These are phyloP conservation scores for Danio tinwini DNA, from an alignment of 2,797 vertebrate genomes.

Conservation along the genomic window DNA sequence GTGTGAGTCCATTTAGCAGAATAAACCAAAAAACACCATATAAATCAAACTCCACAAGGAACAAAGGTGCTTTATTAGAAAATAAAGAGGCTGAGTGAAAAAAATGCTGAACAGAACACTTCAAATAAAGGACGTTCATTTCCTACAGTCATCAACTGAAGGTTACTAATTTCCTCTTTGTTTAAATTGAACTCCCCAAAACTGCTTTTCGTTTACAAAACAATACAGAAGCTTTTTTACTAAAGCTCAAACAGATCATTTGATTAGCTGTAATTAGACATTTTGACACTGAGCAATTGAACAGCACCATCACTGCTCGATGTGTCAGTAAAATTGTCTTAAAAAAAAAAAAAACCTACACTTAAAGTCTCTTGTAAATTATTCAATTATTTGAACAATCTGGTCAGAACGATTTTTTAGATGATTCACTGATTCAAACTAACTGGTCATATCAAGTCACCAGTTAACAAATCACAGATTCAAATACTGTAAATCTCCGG, in stretches of 20 bases:
- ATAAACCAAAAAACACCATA: constrained; percentile 6
- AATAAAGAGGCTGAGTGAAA: background rate
- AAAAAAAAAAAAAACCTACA: too few species aligned
- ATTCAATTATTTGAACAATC: too few species aligned
- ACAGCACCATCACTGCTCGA: too few species aligned
- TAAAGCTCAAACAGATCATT: background rate
- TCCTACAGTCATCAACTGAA: background rate
- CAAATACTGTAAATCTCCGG: too few species aligned
- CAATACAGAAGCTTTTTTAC: background rate
- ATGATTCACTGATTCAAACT: too few species aligned
- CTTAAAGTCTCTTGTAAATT: too few species aligned
- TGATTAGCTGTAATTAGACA: constrained; percentile 9
- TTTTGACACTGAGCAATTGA: too few species aligned
- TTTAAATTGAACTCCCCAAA: background rate
- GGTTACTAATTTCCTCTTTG: background rate
- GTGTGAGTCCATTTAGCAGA: constrained; percentile 12
- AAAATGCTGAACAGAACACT: background rate
- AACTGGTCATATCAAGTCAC: too few species aligned
- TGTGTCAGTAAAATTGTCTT: too few species aligned
- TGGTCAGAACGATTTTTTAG: too few species aligned
- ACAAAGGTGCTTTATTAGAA: background rate
- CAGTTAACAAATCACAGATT: too few species aligned
- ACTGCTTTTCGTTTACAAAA: background rate
- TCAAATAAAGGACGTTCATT: background rate
- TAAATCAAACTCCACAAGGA: background rate